Percentiles rank a stretch among this genome's conserved stretches.
These are phyloP conservation scores for Oncorhynchus gorbuscha DNA, from an alignment of 2,113 vertebrate genomes.

Conservation along the genomic window DNA sequence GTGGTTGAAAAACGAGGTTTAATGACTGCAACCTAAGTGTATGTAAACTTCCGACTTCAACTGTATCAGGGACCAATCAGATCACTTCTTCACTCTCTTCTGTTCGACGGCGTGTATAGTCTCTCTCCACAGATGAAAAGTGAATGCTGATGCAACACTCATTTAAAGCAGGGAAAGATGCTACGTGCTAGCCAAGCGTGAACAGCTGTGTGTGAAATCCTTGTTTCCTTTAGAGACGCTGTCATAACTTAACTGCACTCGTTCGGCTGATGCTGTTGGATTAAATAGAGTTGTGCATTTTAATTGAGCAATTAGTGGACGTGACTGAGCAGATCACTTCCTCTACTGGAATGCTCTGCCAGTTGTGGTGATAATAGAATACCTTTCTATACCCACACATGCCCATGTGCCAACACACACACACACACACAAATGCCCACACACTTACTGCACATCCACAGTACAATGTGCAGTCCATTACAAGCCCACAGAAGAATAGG, in stretches of 20 bases:
- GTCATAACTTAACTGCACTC: not conserved
- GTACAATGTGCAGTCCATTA: not conserved
- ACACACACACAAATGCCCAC: slow-evolving; percentile 6
- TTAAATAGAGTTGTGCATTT: not conserved
- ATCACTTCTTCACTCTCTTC: not conserved
- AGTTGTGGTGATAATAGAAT: not conserved
- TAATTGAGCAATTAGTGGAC: not conserved
- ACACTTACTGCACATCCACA: slow-evolving; percentile 1
- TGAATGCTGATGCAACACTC: not conserved
- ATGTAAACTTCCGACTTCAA: no score
- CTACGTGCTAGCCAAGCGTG: not conserved
- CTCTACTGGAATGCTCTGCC: not conserved
- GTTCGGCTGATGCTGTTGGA: not conserved
- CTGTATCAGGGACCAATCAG: not conserved
- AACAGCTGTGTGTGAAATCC: not conserved
- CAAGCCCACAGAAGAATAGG: not conserved
- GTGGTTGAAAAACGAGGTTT: no score
- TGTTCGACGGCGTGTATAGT: not conserved
- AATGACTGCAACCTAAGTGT: no score
- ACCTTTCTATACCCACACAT: not conserved
- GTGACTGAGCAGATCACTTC: not conserved
- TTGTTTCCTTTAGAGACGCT: not conserved
- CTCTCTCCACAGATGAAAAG: not conserved
- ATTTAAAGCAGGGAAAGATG: not conserved
- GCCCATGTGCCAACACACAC: not conserved